These are phyloP conservation scores for Isotomurus palustris DNA, from an alignment of 2,888 invertebrate genomes.

Conservation along the genomic window DNA sequence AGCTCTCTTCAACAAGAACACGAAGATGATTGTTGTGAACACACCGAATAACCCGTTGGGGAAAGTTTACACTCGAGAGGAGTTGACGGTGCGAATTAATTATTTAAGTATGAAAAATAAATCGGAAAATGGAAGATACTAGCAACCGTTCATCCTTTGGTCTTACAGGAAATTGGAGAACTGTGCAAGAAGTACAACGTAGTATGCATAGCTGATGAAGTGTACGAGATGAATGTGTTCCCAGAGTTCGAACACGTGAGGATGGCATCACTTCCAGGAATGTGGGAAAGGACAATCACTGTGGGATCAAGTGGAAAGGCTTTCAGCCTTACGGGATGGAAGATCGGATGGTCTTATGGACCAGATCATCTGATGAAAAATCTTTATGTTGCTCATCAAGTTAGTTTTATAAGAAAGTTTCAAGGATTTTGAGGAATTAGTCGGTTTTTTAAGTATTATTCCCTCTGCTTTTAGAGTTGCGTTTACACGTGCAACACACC, in stretches of 20 bases:
- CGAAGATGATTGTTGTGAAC: slow-evolving; percentile 90
- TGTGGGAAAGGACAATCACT: slow-evolving; percentile 61
- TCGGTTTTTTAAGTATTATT: not conserved
- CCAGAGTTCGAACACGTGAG: slow-evolving; percentile 76
- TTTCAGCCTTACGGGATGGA: slow-evolving; percentile 56
- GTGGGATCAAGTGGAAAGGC: slow-evolving; percentile 61
- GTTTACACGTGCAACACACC: slow-evolving; percentile 82
- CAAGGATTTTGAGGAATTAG: not conserved
- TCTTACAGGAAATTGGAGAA: slow-evolving; percentile 67
- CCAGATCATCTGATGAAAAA: slow-evolving; percentile 54
- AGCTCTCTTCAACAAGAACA: slow-evolving; percentile 74
- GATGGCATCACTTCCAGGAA: slow-evolving; percentile 68
- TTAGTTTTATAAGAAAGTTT: not conserved
- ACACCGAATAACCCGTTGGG: slow-evolving; percentile 97
- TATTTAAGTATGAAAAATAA: not conserved
- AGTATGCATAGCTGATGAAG: slow-evolving; percentile 91
- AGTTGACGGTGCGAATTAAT: slow-evolving; percentile 50
- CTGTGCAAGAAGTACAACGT: slow-evolving; percentile 90
- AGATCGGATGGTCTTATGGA: slow-evolving; percentile 58
- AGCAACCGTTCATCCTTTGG: too few relatives aligned
- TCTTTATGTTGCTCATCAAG: slow-evolving; percentile 54
- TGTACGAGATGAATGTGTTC: slow-evolving; percentile 88
- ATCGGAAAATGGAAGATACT: not conserved
- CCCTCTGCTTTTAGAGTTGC: slow-evolving; percentile 12
- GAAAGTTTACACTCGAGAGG: slow-evolving; percentile 71